Evolutionary conservation across 2,797 vertebrate genomes (phyloP), one percentile per base, ranked within the genome.

Genomic region (Heterohyrax brucei): DNA sequence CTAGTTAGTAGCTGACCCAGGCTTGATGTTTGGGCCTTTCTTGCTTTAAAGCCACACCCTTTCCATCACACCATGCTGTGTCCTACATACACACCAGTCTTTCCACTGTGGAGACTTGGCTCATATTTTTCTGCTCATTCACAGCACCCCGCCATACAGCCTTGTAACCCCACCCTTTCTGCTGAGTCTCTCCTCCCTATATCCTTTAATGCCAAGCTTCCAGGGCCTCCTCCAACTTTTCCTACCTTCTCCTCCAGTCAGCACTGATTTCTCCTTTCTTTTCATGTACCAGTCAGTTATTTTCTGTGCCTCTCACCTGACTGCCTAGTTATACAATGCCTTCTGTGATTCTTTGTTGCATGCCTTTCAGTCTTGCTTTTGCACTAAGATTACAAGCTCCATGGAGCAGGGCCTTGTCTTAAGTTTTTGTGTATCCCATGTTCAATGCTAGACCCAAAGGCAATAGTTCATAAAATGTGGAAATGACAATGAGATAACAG

Each of bases 61-160:
- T 91, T 21, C 90, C 50, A 26, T 46, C 88, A 44, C 0, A 22
- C 3, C 56, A 13, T 13, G 18, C 46, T 0, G 3, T 9, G 18
- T 72, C 66, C 81, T 4, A 1, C 7, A 7, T 14, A 21, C 19
- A 10, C 24, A 16, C 4, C 16, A 21, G 19, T 33, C 53, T 89
- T 78, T 61, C 82, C 70, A 21, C 9, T 10, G 2, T 4, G 3
- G 22, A 48, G 39, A 85, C 30, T 14, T 28, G 82, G 70, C 70
- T 59, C 26, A 1, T 10, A 14, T 9, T 39, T 33, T 68, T 68
- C 75, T 46, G 5, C 44, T 91, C 44, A 12, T 19, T 44, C 56
- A 13, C 10, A 50, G 6, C 1, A 33, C 56, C 22, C 53, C 24
- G 39, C 66, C 33, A 1, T 7, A 48, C 1, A 0, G 0, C 19